phyloP scores from a whole-genome alignment of 2,113 vertebrate genomes.

The Etheostoma cragini region DNA sequence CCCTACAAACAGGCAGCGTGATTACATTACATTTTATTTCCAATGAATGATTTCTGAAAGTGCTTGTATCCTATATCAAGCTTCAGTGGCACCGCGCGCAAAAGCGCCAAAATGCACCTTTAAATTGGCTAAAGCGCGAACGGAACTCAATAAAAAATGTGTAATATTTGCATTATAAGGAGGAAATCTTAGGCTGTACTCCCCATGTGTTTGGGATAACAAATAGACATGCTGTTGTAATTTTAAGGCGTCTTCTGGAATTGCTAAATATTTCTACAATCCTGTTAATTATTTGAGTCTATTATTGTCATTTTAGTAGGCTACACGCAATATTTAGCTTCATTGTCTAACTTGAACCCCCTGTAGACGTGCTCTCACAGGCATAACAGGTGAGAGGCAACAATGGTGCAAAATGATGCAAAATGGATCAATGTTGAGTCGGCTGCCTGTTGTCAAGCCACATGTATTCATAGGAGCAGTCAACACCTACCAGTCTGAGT shows the following conservation, averaged over 20 bases:
- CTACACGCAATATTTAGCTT: background rate
- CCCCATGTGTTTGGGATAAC: background rate
- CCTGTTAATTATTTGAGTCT: background rate
- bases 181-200: background rate
- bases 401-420: conserved; percentile 51
- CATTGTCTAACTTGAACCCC: background rate
- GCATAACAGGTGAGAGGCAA: conserved; percentile 72
- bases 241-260: background rate
- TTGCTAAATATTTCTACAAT: too few species aligned
- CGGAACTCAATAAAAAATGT: background rate
- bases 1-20: conserved; percentile 5
- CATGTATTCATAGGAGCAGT: conserved; percentile 25
- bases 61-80: conserved; percentile 17
- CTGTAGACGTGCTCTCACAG: conserved; percentile 6
- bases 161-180: background rate
- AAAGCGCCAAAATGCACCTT: conserved; percentile 1
- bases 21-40: conserved; percentile 42
- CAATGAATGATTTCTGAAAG: conserved; percentile 46
- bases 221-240: background rate
- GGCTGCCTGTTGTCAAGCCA: conserved; percentile 43
- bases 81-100: conserved; percentile 19
- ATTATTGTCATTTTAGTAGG: background rate
- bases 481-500: conserved; percentile 74
- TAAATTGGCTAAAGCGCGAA: background rate
- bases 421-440: conserved; percentile 39